phyloP scores from a whole-genome alignment of 2,797 vertebrate species.

The Pogonophryne albipinna region DNA sequence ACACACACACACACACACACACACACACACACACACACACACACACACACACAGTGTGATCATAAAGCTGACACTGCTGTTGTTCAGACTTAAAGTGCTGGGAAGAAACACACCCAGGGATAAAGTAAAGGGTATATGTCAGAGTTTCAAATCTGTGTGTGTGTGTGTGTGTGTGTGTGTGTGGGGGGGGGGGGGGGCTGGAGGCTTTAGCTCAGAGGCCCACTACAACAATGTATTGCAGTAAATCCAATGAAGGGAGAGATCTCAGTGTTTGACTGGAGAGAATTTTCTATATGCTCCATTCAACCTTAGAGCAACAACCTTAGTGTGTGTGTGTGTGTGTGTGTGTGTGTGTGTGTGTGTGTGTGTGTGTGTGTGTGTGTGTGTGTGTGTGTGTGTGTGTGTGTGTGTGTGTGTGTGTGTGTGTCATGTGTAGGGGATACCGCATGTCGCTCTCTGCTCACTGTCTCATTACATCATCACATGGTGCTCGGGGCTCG shows the following conservation, averaged over 20 bases:
- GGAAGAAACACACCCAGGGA: slow-evolving; percentile 47
- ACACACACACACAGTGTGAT: too few relatives aligned
- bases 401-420: slow-evolving; percentile 15
- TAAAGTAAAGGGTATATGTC: slow-evolving; percentile 31
- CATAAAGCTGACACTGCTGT: too few relatives aligned
- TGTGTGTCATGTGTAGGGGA: slow-evolving; percentile 47
- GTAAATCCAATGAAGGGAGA: slow-evolving; percentile 56
- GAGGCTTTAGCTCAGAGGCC: slow-evolving; percentile 35
- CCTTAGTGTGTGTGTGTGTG: neutral
- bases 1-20: neutral
- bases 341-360: slow-evolving; percentile 24
- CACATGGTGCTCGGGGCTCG: slow-evolving; percentile 50
- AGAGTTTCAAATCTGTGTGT: slow-evolving; percentile 4
- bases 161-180: slow-evolving; percentile 11
- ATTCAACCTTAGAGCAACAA: slow-evolving; percentile 45
- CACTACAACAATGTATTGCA: slow-evolving; percentile 49
- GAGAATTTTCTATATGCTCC: slow-evolving; percentile 58
- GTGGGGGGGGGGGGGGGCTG: slow-evolving; percentile 18
- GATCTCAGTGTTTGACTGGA: slow-evolving; percentile 36
- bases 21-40: too few relatives aligned
- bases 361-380: slow-evolving; percentile 31
- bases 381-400: slow-evolving; percentile 20
- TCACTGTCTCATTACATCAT: slow-evolving; percentile 67
- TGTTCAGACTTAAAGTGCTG: slow-evolving; percentile 55
- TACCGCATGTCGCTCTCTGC: slow-evolving; percentile 52